Percentiles rank a stretch among this genome's conserved stretches.
Evolutionary conservation across 2,888 invertebrate species (phyloP).

Genomic region (Melieria omissa): DNA sequence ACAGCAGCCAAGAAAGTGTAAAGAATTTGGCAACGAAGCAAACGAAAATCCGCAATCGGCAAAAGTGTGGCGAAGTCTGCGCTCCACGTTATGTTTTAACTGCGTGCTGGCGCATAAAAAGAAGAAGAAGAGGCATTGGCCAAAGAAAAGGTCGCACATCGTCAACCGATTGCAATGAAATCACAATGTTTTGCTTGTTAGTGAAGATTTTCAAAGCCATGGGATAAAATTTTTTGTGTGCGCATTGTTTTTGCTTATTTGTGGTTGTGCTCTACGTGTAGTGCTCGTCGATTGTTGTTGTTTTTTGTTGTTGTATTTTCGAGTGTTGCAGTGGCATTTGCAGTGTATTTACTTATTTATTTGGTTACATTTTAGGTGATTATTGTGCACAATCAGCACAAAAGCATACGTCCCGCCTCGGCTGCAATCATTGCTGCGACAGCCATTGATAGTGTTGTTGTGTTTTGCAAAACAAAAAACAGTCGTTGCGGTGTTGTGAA

Average conservation of each 20-base stretch:
- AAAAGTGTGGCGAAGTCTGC: neutral
- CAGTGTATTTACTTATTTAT: no score
- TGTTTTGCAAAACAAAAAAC: no score
- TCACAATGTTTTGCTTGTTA: neutral
- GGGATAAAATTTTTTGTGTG: neutral
- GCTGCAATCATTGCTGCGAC: no score
- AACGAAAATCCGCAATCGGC: constrained; percentile 8
- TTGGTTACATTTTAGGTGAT: no score
- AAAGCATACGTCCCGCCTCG: no score
- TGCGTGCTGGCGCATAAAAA: neutral
- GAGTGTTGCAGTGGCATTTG: neutral
- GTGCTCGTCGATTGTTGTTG: neutral
- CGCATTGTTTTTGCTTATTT: no score
- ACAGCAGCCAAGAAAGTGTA: neutral
- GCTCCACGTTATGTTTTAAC: no score
- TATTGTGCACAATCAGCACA: no score
- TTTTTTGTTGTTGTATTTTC: neutral
- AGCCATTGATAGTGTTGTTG: no score
- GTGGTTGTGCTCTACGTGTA: no score
- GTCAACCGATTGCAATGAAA: neutral
- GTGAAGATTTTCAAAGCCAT: constrained; percentile 2
- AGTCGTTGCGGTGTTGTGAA: no score
- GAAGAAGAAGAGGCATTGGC: neutral
- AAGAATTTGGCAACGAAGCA: constrained; percentile 7
- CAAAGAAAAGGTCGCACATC: neutral